phyloP scores from a whole-genome alignment of 2,113 vertebrate genomes.

The Empidonax traillii region DNA sequence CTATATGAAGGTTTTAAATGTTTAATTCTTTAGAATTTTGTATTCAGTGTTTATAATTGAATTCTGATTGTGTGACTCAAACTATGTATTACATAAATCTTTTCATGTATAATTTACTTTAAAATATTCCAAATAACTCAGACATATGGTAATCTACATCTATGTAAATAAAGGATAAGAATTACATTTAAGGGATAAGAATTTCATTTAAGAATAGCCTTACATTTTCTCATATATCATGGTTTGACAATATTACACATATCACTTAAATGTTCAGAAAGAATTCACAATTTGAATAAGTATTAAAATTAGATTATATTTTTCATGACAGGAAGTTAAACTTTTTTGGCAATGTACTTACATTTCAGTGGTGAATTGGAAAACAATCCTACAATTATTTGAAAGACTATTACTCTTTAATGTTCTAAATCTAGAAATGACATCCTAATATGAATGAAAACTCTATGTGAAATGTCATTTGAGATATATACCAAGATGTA shows the following conservation, averaged over 20 bases:
- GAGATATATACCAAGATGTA: not conserved
- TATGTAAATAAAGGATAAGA: not conserved
- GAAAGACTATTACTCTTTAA: not conserved
- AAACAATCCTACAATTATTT: not conserved
- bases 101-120: not conserved
- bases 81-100: not conserved
- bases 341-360: not conserved
- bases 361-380: not conserved
- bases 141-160: not conserved
- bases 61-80: not conserved
- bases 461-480: not conserved
- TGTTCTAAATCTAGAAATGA: not conserved
- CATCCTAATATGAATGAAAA: not conserved
- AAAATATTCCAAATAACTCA: not conserved
- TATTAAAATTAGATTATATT: not conserved
- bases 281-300: not conserved
- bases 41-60: not conserved
- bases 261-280: not conserved
- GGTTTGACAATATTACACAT: not conserved
- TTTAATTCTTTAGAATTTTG: not conserved
- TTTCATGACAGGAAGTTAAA: not conserved
- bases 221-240: not conserved
- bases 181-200: not conserved
- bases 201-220: not conserved
- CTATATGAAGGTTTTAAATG: not conserved